Evolutionary conservation across 2,797 vertebrate species (phyloP), one percentile per base, ranked within the genome.

Genomic region (Clarias laeviceps): DNA sequence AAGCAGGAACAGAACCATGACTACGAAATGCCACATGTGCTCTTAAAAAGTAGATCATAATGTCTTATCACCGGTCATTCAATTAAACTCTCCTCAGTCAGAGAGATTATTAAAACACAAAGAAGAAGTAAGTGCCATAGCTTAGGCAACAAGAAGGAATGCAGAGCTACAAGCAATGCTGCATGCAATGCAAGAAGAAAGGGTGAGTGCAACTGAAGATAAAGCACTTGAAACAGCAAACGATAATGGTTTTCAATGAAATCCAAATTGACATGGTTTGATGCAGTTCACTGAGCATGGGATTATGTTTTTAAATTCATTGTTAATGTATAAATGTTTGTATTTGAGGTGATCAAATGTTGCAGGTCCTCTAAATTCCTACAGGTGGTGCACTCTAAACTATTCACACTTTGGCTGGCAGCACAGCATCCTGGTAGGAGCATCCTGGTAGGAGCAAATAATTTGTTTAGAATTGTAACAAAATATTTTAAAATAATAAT

Each of bases 51-150:
- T 29, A 66, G 66, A 69, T 40, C 18, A 70, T 12, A 40, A 11
- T 20, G 22, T 70, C 22, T n/a, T n/a, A 24, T 3, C 22, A 45
- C 1, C 22, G 32, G 8, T 20, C 11, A 20, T 1, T 70, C 15
- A 27, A 66, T 27, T 32, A 4, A 50, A 5, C 40, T 73, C 70
- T 24, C 4, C 12, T 15, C 3, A 73, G 12, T 45, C 40, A 69
- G 15, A 54, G 17, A 77, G 54, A 77, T 77, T 12, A 77, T 22
- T 77, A 77, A 59, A 76, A 32, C 29, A 78, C 18, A 59, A 78
- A 61, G 8, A 22, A 59, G n/a, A 78, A 34, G 56, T 34, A 29
- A 59, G 8, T 18, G 8, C 50, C 27, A 56, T 11, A 40, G 9
- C 68, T 24, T 32, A 45, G 24, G 34, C 34, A 70, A 24, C 18